Percentiles rank a stretch among this genome's conserved stretches.
phyloP scores from a whole-genome alignment of 2,113 vertebrate genomes.

The rat (Rattus norvegicus) region GRCr8 NC_086035.1:1142001-1142500 shows the following conservation, averaged over 20 bases:
- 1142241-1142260: neutral
- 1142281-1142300: neutral
- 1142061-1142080: neutral
- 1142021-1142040: neutral
- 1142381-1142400: neutral
- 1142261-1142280: neutral
- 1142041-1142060: neutral
- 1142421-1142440: no score
- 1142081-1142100: neutral
- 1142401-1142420: neutral
- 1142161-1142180: neutral
- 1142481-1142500: neutral
- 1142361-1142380: neutral
- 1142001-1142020: neutral
- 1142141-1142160: neutral
- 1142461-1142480: neutral
- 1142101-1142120: neutral
- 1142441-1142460: neutral
- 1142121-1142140: neutral
- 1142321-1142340: no score
- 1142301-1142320: neutral
- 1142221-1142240: rapidly evolving
- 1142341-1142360: neutral
- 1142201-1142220: neutral
- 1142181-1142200: neutral